Conservation (phyloP, 2,888 invertebrate genomes). For the Nomada ferruginata region DNA sequence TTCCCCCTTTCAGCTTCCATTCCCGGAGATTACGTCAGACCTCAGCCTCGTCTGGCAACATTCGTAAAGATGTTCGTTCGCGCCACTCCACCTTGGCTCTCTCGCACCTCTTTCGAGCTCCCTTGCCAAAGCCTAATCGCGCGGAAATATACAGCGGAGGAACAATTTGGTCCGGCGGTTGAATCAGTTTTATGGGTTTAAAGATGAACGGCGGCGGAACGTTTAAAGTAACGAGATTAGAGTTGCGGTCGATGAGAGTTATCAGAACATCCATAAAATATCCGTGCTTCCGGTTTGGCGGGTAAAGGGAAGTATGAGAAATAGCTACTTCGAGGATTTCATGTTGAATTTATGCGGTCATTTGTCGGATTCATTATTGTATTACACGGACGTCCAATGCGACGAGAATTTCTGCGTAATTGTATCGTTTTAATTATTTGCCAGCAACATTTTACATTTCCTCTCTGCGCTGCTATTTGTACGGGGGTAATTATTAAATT, state of each 20-base stretch:
- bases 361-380: no score
- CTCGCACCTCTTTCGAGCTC: constrained; percentile 27
- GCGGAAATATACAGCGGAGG: constrained; percentile 55
- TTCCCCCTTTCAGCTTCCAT: constrained; percentile 41
- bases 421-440: no score
- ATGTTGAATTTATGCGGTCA: no score
- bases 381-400: no score
- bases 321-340: no score
- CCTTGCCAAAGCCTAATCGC: constrained; percentile 59
- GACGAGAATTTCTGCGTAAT: no score
- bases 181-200: constrained; percentile 61
- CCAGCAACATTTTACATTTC: no score
- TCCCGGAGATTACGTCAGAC: constrained; percentile 69
- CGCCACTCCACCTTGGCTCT: neutral
- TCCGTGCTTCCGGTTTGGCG: neutral
- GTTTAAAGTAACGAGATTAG: constrained; percentile 48
- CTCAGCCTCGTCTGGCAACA: constrained; percentile 63
- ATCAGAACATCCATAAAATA: neutral
- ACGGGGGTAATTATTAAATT: neutral
- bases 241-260: constrained; percentile 10
- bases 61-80: constrained; percentile 63
- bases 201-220: constrained; percentile 40
- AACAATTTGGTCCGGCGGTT: constrained; percentile 48
- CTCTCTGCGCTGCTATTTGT: neutral
- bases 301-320: neutral